Conservation (phyloP, 2,797 vertebrate genomes). For the Betta splendens region DNA sequence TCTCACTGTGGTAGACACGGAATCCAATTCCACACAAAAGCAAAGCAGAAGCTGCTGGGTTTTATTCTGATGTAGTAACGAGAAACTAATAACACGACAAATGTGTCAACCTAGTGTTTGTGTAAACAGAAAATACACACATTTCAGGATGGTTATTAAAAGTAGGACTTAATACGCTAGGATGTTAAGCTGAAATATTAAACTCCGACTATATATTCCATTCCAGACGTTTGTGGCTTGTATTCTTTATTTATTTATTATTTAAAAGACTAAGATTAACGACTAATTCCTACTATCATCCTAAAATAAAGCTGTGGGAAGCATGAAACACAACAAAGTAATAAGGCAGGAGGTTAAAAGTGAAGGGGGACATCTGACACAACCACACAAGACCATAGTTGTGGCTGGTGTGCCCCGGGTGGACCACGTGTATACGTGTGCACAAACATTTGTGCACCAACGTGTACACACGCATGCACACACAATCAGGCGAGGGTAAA, state of each 20-base stretch:
- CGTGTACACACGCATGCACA: constrained; percentile 64
- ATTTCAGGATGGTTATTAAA: background rate
- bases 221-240: no score
- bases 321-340: constrained; percentile 55
- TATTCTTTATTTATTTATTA: no score
- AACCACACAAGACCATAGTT: constrained; percentile 58
- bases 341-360: constrained; percentile 54
- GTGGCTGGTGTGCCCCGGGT: constrained; percentile 52
- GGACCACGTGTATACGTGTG: constrained; percentile 45
- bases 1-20: constrained; percentile 54
- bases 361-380: constrained; percentile 55
- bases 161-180: no score
- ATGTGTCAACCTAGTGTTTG: background rate
- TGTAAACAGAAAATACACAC: background rate
- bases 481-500: constrained; percentile 47
- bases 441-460: constrained; percentile 56
- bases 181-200: background rate
- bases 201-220: no score
- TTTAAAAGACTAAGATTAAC: no score
- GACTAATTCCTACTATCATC: constrained; percentile 7
- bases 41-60: constrained; percentile 67
- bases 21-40: constrained; percentile 72
- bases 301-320: constrained; percentile 33
- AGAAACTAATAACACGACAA: background rate
- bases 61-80: background rate